Percentiles rank a stretch among this genome's conserved stretches.
phyloP scores from a whole-genome alignment of 2,888 invertebrate species.

The Andrena fulva region DNA sequence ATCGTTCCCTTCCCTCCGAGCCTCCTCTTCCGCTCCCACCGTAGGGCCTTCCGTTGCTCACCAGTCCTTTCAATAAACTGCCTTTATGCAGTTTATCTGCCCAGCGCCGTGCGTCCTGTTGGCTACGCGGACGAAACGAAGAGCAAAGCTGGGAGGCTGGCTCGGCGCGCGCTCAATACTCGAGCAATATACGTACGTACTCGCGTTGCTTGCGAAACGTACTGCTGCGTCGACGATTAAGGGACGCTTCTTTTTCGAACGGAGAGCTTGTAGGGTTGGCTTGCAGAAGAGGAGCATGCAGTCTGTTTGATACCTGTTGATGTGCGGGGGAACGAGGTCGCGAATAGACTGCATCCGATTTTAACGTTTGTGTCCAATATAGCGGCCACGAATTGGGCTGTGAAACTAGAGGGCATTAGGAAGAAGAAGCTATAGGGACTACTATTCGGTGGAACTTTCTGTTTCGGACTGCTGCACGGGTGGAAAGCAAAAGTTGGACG shows the following conservation, averaged over 20 bases:
- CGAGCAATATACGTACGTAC: background rate
- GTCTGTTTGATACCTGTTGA: constrained; percentile 64
- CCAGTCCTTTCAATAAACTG: constrained; percentile 51
- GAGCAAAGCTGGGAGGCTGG: background rate
- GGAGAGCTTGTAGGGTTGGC: constrained; percentile 26
- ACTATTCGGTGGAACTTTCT: background rate
- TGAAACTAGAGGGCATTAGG: background rate
- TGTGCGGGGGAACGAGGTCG: constrained; percentile 33
- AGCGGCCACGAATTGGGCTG: background rate
- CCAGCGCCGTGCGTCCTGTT: constrained; percentile 40
- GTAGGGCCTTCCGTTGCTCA: constrained; percentile 42
- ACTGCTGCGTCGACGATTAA: background rate
- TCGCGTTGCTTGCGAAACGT: constrained; percentile 6
- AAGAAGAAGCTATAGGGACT: background rate
- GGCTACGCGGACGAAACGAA: constrained; percentile 37
- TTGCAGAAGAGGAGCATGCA: constrained; percentile 7
- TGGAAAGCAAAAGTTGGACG: background rate
- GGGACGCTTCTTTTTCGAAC: constrained; percentile 17
- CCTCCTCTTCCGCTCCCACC: constrained; percentile 32
- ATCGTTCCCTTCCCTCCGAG: constrained; percentile 51
- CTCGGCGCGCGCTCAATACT: constrained; percentile 13
- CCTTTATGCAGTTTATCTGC: constrained; percentile 67
- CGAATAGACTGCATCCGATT: background rate
- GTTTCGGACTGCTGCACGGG: background rate
- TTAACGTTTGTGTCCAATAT: background rate